Evolutionary conservation across 2,888 invertebrate species (phyloP).

Genomic region (Cordilura impudica): DNA sequence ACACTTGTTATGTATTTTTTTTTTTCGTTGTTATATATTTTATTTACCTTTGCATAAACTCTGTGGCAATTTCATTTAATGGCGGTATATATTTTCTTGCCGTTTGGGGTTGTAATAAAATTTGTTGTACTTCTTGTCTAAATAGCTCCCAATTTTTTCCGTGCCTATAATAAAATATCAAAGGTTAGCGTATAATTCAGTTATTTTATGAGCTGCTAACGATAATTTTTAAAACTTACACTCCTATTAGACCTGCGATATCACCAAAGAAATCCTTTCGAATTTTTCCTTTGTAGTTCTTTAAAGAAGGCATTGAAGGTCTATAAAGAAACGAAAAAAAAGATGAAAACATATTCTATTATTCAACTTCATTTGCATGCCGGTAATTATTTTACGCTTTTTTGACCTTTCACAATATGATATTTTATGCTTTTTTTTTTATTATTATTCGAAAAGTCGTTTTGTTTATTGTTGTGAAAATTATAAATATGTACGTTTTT

Average conservation of each 20-base stretch:
- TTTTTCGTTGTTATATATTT: not conserved
- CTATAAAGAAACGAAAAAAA: constrained; percentile 63
- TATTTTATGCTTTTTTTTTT: too few species aligned
- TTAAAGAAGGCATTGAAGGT: constrained; percentile 86
- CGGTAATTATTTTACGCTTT: not conserved
- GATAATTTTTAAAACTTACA: constrained; percentile 81
- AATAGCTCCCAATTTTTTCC: constrained; percentile 92
- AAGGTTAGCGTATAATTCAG: not conserved
- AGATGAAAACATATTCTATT: not conserved
- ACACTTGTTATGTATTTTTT: not conserved
- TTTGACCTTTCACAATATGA: not conserved
- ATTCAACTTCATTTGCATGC: not conserved
- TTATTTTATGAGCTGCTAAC: constrained; percentile 25
- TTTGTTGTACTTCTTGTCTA: constrained; percentile 89
- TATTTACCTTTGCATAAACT: constrained; percentile 85
- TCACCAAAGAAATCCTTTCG: constrained; percentile 85
- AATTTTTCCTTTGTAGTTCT: constrained; percentile 84
- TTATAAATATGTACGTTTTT: too few species aligned
- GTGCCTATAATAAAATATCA: constrained; percentile 83
- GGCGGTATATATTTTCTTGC: constrained; percentile 87
- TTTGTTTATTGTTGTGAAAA: too few species aligned
- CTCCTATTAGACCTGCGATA: constrained; percentile 85
- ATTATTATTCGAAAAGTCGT: too few species aligned
- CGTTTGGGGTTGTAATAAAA: constrained; percentile 88
- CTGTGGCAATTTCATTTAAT: constrained; percentile 86